A percentile compares a stretch with the other conserved stretches of the same genome.
These are phyloP conservation scores for Diarsia dahlii DNA, from an alignment of 2,888 invertebrate species.

Conservation along the genomic window DNA sequence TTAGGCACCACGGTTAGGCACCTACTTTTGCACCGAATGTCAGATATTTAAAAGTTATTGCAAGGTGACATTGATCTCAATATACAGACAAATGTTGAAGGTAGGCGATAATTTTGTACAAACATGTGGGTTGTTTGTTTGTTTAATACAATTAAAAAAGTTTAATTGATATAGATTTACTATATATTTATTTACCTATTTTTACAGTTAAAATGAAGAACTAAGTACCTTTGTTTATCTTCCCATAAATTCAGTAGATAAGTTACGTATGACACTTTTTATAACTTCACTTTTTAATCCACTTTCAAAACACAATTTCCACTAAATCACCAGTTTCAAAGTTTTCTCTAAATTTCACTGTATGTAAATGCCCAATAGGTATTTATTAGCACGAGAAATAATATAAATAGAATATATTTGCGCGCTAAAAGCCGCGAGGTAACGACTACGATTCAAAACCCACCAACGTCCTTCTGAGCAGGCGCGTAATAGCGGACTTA, in stretches of 20 bases:
- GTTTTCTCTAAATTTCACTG: neutral
- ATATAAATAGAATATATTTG: slow-evolving; percentile 39
- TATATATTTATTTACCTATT: too few relatives aligned
- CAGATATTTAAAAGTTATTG: neutral
- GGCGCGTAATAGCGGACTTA: slow-evolving; percentile 59
- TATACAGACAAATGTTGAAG: neutral
- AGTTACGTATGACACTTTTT: slow-evolving; percentile 19
- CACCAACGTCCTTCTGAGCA: slow-evolving; percentile 64
- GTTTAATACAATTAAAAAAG: neutral
- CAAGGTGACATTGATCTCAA: slow-evolving; percentile 51
- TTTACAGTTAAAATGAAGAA: neutral
- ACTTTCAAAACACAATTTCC: neutral
- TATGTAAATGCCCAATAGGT: neutral
- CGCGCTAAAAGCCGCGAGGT: slow-evolving; percentile 47
- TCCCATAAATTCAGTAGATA: slow-evolving; percentile 17
- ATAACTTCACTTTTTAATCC: neutral
- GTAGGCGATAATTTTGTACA: slow-evolving; percentile 34
- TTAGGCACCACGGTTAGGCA: too few relatives aligned
- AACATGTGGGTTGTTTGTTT: slow-evolving; percentile 39
- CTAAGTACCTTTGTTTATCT: slow-evolving; percentile 46
- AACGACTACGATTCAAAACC: slow-evolving; percentile 61
- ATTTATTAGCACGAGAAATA: neutral
- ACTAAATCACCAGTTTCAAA: neutral
- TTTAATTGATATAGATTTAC: neutral
- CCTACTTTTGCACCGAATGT: neutral